A percentile compares a stretch with the other conserved stretches of the same genome.
Conservation (phyloP, 2,888 invertebrate species). For the Sipunculus nudus region DNA sequence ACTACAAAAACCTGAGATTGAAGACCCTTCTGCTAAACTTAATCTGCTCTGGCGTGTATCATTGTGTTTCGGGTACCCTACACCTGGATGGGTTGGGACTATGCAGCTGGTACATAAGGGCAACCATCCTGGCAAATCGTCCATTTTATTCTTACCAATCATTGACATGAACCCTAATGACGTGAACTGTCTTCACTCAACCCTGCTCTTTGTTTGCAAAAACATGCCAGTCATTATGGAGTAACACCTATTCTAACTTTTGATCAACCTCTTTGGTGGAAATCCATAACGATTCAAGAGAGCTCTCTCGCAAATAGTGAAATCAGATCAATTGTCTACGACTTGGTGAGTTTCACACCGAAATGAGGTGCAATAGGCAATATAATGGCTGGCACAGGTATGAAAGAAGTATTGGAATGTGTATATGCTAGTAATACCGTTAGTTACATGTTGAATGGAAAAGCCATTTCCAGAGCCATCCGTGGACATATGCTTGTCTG, state of each 20-base stretch:
- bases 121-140: conserved; percentile 33
- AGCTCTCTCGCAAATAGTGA: conserved; percentile 14
- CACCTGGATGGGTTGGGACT: conserved; percentile 2
- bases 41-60: neutral
- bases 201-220: conserved; percentile 24
- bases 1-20: no score
- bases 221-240: conserved; percentile 18
- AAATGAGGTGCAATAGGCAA: conserved; percentile 46
- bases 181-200: conserved; percentile 36
- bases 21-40: no score
- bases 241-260: conserved; percentile 38
- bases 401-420: conserved; percentile 41
- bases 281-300: conserved; percentile 25
- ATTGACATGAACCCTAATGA: conserved; percentile 40
- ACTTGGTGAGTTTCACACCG: conserved; percentile 39
- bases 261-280: conserved; percentile 40
- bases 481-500: conserved; percentile 43
- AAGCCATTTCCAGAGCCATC: conserved; percentile 38
- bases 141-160: conserved; percentile 38
- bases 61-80: neutral
- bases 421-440: conserved; percentile 45
- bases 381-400: conserved; percentile 40
- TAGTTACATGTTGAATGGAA: conserved; percentile 44
- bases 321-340: conserved; percentile 26
- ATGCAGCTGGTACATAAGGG: conserved; percentile 17